Conservation (phyloP, 2,113 vertebrate genomes). For the Asarcornis scutulata region DNA sequence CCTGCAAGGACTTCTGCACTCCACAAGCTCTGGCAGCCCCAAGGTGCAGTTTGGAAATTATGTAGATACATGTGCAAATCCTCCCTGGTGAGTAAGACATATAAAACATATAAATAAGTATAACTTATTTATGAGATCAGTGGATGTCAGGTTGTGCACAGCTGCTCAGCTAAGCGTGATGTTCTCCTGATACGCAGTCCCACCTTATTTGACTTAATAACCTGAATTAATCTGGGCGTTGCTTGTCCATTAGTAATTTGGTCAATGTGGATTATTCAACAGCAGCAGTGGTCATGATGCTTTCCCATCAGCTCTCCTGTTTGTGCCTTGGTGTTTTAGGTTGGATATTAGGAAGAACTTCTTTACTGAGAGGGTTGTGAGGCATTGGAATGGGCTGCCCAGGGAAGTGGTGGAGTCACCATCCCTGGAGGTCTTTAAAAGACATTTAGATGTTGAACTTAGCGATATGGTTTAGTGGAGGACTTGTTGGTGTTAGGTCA, state of each 20-base stretch:
- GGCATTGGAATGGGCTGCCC: no score
- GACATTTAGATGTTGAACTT: no score
- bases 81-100: neutral
- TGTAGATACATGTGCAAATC: neutral
- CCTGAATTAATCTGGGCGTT: neutral
- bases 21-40: neutral
- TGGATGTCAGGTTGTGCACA: neutral
- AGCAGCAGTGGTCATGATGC: no score
- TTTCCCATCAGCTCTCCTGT: no score
- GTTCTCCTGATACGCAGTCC: neutral
- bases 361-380: no score
- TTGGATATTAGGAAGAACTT: no score
- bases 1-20: neutral
- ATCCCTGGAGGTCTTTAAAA: no score
- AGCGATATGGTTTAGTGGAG: no score
- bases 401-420: no score
- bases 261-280: neutral
- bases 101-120: neutral
- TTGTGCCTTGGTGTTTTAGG: neutral
- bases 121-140: no score
- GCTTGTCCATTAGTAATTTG: neutral
- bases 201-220: neutral
- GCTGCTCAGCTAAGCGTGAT: neutral
- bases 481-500: no score
- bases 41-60: neutral